Evolutionary conservation across 2,113 vertebrate species (phyloP).

Genomic region (Paradoxurus hermaphroditus): DNA sequence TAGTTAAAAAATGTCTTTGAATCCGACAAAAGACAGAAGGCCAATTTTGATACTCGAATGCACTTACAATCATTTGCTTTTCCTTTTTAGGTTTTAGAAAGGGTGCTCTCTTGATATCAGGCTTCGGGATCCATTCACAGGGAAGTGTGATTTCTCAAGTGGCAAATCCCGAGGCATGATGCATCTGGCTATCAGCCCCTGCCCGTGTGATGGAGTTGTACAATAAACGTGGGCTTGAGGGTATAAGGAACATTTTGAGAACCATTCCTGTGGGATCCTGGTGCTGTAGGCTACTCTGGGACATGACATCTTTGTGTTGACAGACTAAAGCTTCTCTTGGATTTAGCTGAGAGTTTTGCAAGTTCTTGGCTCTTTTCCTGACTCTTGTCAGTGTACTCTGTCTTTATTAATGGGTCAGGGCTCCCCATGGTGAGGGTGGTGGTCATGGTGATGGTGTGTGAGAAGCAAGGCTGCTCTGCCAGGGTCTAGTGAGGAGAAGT

Average conservation of each 20-base stretch:
- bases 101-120: constrained; percentile 3
- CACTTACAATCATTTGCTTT: background rate
- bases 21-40: constrained; percentile 26
- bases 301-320: constrained; percentile 14
- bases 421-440: background rate
- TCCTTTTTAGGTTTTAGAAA: constrained; percentile 46
- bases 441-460: background rate
- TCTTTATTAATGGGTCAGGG: background rate
- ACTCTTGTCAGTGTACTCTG: background rate
- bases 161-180: background rate
- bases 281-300: background rate
- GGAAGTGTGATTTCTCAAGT: constrained; percentile 2
- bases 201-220: background rate
- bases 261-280: background rate
- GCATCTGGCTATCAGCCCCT: background rate
- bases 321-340: constrained; percentile 31
- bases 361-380: constrained; percentile 31
- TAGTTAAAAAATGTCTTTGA: constrained; percentile 21
- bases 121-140: constrained; percentile 1
- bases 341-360: constrained; percentile 24
- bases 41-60: background rate
- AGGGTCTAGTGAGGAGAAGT: background rate
- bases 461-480: background rate
- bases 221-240: background rate
- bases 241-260: constrained; percentile 6